Percentiles rank a stretch among this genome's conserved stretches.
Conservation (phyloP, 2,888 invertebrate species). For the Cylloceria caligata region DNA sequence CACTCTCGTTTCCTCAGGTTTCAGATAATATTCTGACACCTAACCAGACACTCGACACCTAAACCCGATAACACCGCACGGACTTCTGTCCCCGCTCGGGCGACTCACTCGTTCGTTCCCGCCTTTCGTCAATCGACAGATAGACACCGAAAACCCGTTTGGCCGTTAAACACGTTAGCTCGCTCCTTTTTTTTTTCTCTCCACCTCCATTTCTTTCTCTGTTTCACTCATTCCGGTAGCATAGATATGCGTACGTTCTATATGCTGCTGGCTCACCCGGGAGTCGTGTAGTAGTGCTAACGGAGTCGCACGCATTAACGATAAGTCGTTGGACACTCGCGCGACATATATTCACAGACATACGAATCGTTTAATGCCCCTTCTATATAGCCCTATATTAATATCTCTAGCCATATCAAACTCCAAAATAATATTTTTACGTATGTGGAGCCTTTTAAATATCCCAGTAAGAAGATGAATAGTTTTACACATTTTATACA, state of each 20-base stretch:
- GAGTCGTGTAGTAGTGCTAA: slow-evolving; percentile 63
- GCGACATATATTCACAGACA: slow-evolving; percentile 31
- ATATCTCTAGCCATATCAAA: background rate
- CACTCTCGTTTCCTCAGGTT: slow-evolving; percentile 56
- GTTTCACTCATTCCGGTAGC: slow-evolving; percentile 40
- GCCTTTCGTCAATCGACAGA: slow-evolving; percentile 64
- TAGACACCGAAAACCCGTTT: slow-evolving; percentile 67
- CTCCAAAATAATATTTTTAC: background rate
- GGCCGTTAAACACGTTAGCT: slow-evolving; percentile 43
- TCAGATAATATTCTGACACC: slow-evolving; percentile 66
- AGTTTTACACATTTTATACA: too few species aligned
- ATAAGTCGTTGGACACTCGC: slow-evolving; percentile 63
- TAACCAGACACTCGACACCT: slow-evolving; percentile 67
- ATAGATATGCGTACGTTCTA: slow-evolving; percentile 28
- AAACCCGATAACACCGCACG: slow-evolving; percentile 59
- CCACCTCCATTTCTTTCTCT: slow-evolving; percentile 23
- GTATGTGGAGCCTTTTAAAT: background rate
- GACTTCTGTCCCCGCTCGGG: slow-evolving; percentile 27
- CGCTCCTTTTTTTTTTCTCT: slow-evolving; percentile 22
- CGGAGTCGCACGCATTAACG: slow-evolving; percentile 61
- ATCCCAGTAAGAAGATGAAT: too few species aligned
- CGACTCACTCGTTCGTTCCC: slow-evolving; percentile 42
- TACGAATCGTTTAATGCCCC: background rate
- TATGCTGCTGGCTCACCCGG: slow-evolving; percentile 43
- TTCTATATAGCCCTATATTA: background rate